A percentile compares a stretch with the other conserved stretches of the same genome.
Conservation (phyloP, 2,113 vertebrate genomes). For the Acanthisitta chloris region DNA sequence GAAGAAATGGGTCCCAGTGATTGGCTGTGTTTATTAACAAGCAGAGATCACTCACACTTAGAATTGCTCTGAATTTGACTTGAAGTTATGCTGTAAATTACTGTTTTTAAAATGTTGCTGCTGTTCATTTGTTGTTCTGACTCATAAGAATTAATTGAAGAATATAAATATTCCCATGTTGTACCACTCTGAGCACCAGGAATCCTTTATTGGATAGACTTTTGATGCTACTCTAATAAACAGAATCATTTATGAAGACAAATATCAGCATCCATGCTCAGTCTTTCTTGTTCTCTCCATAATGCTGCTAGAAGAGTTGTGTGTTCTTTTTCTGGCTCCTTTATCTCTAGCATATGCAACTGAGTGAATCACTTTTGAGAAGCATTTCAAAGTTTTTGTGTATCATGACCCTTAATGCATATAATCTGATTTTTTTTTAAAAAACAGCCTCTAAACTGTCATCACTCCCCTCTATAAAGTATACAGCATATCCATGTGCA, state of each 20-base stretch:
- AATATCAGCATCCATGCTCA: neutral
- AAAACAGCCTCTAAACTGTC: neutral
- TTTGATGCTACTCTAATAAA: neutral
- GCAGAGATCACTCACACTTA: neutral
- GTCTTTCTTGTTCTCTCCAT: neutral
- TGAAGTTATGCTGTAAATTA: neutral
- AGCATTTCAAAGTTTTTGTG: neutral
- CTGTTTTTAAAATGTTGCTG: neutral
- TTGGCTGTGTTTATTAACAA: neutral
- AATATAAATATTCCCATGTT: neutral
- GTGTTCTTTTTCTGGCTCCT: neutral
- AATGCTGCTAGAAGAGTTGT: neutral
- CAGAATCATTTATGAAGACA: neutral
- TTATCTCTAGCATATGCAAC: neutral
- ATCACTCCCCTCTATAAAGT: neutral
- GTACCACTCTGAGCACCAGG: neutral
- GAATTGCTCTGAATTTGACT: neutral
- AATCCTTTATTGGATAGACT: neutral
- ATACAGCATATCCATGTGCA: neutral
- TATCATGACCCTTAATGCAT: neutral
- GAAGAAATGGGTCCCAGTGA: neutral
- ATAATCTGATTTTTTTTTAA: neutral
- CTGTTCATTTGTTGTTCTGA: neutral
- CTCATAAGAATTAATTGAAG: neutral
- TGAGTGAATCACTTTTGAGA: neutral